Evolutionary conservation across 2,888 invertebrate species (phyloP).

Genomic region (Cantharis flavilabris): DNA sequence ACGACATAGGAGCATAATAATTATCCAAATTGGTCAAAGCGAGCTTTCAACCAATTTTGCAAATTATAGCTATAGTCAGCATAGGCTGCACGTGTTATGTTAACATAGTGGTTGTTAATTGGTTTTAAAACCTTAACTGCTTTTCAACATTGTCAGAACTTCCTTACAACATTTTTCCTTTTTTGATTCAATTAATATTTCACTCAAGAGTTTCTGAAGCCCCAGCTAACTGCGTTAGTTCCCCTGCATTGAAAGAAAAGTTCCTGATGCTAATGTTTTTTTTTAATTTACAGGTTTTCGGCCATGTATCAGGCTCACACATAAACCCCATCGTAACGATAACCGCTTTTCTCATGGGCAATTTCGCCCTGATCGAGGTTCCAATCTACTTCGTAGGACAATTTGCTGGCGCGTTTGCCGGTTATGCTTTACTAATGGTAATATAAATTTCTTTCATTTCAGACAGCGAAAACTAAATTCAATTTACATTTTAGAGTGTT

Average conservation of each 20-base stretch:
- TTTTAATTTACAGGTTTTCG: slow-evolving; percentile 62
- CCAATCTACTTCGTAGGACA: slow-evolving; percentile 69
- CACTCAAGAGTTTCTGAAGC: too few relatives aligned
- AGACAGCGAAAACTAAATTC: not conserved
- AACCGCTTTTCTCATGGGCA: slow-evolving; percentile 67
- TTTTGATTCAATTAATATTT: too few relatives aligned
- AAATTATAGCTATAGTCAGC: not conserved
- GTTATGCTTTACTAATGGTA: slow-evolving; percentile 70
- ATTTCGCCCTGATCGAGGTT: slow-evolving; percentile 60
- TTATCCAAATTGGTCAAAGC: not conserved
- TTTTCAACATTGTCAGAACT: too few relatives aligned
- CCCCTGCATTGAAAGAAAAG: too few relatives aligned
- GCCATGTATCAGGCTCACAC: slow-evolving; percentile 77
- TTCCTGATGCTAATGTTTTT: too few relatives aligned
- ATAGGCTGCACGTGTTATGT: too few relatives aligned
- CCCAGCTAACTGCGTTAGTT: too few relatives aligned
- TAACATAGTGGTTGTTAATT: too few relatives aligned
- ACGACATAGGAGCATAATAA: not conserved
- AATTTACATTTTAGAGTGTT: slow-evolving; percentile 35
- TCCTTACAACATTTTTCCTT: too few relatives aligned
- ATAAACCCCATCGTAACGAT: slow-evolving; percentile 78
- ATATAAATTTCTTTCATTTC: not conserved
- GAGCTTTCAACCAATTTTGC: not conserved
- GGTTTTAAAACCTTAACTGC: too few relatives aligned
- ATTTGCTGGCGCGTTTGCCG: slow-evolving; percentile 68